A percentile compares a stretch with the other conserved stretches of the same genome.
phyloP scores from a whole-genome alignment of 1,140 invertebrate genomes.

The Eriosoma lanigerum region DNA sequence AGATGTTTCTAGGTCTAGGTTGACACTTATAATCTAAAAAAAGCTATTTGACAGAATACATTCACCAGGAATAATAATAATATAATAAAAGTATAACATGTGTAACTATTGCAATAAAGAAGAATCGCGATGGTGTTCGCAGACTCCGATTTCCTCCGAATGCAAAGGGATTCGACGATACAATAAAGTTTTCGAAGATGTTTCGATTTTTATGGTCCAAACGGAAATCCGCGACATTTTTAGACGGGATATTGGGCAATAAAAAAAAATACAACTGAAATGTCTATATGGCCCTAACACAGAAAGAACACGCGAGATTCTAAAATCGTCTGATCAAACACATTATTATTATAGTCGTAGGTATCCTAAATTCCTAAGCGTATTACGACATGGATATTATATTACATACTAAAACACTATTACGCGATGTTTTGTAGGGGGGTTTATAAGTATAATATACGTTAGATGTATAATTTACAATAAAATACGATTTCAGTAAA shows the following conservation, averaged over 20 bases:
- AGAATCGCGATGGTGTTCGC: not conserved
- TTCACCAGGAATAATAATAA: too few species aligned
- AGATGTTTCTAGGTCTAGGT: too few species aligned
- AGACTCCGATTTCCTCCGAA: not conserved
- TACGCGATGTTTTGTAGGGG: too few species aligned
- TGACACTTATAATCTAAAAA: too few species aligned
- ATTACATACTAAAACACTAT: too few species aligned
- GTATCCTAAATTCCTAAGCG: too few species aligned
- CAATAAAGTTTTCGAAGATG: conserved; percentile 34
- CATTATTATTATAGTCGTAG: not conserved
- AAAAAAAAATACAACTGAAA: not conserved
- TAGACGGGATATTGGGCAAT: not conserved
- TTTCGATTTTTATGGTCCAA: conserved; percentile 7
- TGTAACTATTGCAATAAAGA: not conserved
- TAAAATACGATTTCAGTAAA: too few species aligned
- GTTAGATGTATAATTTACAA: too few species aligned
- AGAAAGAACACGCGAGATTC: not conserved
- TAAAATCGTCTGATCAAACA: not conserved
- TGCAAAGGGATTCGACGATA: not conserved
- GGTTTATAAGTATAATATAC: too few species aligned
- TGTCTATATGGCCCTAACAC: not conserved
- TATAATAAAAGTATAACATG: too few species aligned
- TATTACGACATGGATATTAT: too few species aligned
- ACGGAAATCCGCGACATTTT: conserved; percentile 24
- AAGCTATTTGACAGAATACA: too few species aligned